Evolutionary conservation across 37 sponge, comb jelly and placozoan genomes (phyloP).

Genomic region (Haliclona indistincta): DNA sequence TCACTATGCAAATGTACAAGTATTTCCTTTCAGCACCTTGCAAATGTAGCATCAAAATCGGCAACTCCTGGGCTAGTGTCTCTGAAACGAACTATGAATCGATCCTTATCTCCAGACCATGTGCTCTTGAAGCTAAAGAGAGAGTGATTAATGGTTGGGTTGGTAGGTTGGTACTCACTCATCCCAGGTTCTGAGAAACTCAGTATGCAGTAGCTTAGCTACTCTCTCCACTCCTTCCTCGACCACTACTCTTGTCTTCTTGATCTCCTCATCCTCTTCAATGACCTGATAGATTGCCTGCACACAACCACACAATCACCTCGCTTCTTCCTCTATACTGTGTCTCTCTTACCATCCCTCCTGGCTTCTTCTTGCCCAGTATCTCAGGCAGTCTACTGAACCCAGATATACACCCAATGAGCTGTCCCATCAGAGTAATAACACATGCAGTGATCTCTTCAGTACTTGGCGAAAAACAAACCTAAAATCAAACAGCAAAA

Average conservation of each 20-base stretch:
- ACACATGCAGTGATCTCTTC: slow-evolving; percentile 73
- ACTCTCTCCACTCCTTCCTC: slow-evolving; percentile 68
- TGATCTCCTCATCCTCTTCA: slow-evolving; percentile 89
- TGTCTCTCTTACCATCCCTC: slow-evolving; percentile 14
- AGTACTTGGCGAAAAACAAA: slow-evolving; percentile 83
- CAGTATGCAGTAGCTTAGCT: slow-evolving; percentile 44
- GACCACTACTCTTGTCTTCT: slow-evolving; percentile 72
- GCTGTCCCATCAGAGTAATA: slow-evolving; percentile 49
- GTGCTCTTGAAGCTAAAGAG: neutral
- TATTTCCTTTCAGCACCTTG: slow-evolving; percentile 4
- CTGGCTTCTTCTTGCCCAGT: slow-evolving; percentile 56
- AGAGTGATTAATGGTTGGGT: neutral
- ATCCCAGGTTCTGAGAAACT: slow-evolving; percentile 69
- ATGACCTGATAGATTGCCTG: slow-evolving; percentile 83
- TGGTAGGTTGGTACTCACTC: slow-evolving; percentile 42
- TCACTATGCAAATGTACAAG: neutral
- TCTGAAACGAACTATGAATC: slow-evolving; percentile 9
- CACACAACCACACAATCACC: neutral
- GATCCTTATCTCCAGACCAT: slow-evolving; percentile 3
- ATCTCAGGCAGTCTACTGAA: slow-evolving; percentile 88
- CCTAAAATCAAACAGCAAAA: slow-evolving; percentile 17
- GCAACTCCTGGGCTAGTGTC: slow-evolving; percentile 67
- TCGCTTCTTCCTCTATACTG: neutral
- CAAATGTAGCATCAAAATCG: slow-evolving; percentile 69
- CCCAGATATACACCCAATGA: slow-evolving; percentile 58